Percentiles rank a stretch among this genome's conserved stretches.
Evolutionary conservation across 2,888 invertebrate species (phyloP).

Genomic region (Caenorhabditis auriculariae): DNA sequence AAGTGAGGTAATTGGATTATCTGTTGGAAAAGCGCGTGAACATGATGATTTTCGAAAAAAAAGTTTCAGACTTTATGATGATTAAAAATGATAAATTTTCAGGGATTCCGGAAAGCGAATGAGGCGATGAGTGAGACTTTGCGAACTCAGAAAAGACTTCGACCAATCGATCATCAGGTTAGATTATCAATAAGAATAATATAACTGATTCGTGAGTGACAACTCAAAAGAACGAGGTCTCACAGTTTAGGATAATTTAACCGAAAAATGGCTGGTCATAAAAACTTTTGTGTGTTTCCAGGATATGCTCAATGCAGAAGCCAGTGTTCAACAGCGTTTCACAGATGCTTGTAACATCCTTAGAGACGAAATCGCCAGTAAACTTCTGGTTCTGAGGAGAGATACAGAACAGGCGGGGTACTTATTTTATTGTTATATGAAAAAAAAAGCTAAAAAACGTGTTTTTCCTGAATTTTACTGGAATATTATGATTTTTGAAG

Average conservation of each 20-base stretch:
- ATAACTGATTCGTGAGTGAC: neutral
- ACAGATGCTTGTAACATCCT: slow-evolving; percentile 7
- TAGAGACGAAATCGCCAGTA: slow-evolving; percentile 18
- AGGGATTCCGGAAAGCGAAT: slow-evolving; percentile 19
- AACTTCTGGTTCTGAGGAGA: slow-evolving; percentile 23
- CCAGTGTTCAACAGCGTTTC: slow-evolving; percentile 10
- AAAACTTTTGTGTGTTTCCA: slow-evolving; percentile 9
- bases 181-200: neutral
- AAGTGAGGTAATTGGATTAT: slow-evolving; percentile 5
- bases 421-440: neutral
- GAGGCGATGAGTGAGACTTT: slow-evolving; percentile 12
- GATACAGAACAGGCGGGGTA: slow-evolving; percentile 32
- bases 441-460: neutral
- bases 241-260: neutral
- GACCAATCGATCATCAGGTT: slow-evolving; percentile 35
- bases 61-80: neutral
- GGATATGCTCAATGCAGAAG: slow-evolving; percentile 19
- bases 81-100: slow-evolving; percentile 8
- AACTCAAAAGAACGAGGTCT: neutral
- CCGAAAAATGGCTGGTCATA: neutral
- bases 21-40: slow-evolving; percentile 1
- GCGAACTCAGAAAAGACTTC: slow-evolving; percentile 15
- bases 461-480: neutral
- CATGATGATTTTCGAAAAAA: neutral
- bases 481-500: too few relatives aligned